phyloP scores from a whole-genome alignment of 1,140 invertebrate species.

The Eulimnadia texana region DNA sequence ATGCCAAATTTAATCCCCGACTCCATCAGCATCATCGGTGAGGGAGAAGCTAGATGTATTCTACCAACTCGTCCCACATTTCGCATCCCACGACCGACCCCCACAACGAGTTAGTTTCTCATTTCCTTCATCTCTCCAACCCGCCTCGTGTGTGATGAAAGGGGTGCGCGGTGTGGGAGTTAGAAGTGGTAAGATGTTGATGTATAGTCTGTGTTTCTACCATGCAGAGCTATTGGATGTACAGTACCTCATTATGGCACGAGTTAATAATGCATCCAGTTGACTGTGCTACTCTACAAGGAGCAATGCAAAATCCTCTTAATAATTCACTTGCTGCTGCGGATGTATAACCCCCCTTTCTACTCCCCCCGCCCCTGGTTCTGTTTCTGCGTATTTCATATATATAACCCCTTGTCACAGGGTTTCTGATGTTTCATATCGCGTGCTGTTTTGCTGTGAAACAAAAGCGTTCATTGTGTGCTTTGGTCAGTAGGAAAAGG shows the following conservation, averaged over 20 bases:
- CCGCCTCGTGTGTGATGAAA: neutral
- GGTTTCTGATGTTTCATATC: no score
- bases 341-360: no score
- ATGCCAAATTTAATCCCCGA: conserved; percentile 4
- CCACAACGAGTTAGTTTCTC: neutral
- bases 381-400: no score
- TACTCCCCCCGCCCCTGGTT: neutral
- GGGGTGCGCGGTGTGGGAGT: neutral
- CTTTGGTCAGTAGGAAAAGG: no score
- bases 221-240: neutral
- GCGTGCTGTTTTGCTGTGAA: no score
- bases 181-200: neutral
- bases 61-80: no score
- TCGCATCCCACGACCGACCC: neutral
- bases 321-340: conserved; percentile 7
- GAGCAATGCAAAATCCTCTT: conserved; percentile 6
- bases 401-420: no score
- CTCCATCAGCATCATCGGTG: neutral
- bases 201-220: neutral
- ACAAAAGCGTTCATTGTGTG: no score
- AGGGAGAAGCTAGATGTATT: no score
- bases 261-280: conserved; percentile 12
- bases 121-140: neutral
- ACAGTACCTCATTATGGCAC: conserved; percentile 11
- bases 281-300: neutral